Evolutionary conservation across 1,140 invertebrate genomes (phyloP).

Genomic region (Lucilia cuprina): DNA sequence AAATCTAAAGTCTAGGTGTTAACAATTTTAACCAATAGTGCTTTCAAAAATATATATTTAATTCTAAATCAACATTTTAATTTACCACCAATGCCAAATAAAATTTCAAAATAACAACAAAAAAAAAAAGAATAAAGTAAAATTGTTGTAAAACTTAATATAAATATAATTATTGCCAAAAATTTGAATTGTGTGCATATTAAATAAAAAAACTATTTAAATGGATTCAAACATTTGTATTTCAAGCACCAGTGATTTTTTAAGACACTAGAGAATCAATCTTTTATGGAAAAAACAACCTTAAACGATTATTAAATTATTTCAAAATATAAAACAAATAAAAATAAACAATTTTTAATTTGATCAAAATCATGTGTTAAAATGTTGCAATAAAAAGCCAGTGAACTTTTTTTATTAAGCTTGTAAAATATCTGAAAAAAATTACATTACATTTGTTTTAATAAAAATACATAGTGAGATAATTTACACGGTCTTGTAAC

Average conservation of each 20-base stretch:
- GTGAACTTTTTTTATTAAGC: not conserved
- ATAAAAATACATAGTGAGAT: not conserved
- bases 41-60: not conserved
- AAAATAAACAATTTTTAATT: not conserved
- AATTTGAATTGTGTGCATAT: not conserved
- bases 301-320: not conserved
- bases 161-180: not conserved
- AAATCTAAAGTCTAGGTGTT: not conserved
- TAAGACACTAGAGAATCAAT: not conserved
- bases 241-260: not conserved
- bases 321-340: not conserved
- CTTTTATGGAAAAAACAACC: constrained; percentile 2
- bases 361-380: not conserved
- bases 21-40: not conserved
- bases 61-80: not conserved
- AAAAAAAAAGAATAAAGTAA: too few relatives aligned
- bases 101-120: not conserved
- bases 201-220: not conserved
- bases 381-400: not conserved
- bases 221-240: not conserved
- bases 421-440: not conserved
- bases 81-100: not conserved
- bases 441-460: not conserved
- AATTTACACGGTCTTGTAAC: not conserved
- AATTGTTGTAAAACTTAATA: not conserved